phyloP scores from a whole-genome alignment of 2,113 vertebrate genomes.

The Ramphastos sulfuratus region DNA sequence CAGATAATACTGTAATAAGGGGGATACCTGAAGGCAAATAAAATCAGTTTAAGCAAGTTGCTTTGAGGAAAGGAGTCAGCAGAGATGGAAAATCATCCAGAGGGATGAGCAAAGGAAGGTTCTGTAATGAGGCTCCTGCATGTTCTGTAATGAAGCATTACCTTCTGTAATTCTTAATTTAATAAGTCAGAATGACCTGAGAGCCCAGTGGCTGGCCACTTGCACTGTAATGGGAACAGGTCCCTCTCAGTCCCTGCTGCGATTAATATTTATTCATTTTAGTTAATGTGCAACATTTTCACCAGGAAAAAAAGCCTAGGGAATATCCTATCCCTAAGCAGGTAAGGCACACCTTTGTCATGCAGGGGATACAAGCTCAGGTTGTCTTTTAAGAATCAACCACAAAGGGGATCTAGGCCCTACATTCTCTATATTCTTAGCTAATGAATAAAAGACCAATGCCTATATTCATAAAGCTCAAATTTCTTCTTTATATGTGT shows the following conservation, averaged over 20 bases:
- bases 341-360: neutral
- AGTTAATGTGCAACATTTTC: neutral
- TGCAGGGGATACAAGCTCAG: neutral
- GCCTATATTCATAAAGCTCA: neutral
- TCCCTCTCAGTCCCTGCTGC: neutral
- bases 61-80: neutral
- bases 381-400: neutral
- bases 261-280: neutral
- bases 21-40: neutral
- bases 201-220: neutral
- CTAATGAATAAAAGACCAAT: neutral
- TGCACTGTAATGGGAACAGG: neutral
- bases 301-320: neutral
- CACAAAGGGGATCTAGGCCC: neutral
- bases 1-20: neutral
- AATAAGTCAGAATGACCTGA: neutral
- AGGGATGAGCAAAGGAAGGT: neutral
- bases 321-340: neutral
- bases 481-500: neutral
- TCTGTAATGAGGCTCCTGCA: neutral
- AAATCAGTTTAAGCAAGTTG: neutral
- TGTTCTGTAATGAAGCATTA: constrained; percentile 8
- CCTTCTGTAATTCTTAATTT: neutral
- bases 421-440: neutral
- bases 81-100: neutral